Base-by-base conservation (phyloP, 1,140 invertebrate genomes). In the Aethina tumida region DNA sequence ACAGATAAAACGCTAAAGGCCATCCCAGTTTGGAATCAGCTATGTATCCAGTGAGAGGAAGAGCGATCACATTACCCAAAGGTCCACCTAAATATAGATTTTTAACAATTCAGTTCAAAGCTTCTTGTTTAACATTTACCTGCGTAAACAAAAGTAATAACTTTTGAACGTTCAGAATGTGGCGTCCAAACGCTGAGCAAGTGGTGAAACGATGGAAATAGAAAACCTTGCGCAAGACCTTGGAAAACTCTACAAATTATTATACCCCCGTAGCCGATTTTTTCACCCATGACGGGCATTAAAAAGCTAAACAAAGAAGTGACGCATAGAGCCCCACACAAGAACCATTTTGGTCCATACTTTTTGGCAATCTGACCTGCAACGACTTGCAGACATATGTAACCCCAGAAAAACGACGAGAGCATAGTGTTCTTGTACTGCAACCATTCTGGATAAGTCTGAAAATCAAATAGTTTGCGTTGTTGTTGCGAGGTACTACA, bases 131-230 rank as follows among this genome's bases (percentile, higher is more conserved):
- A n/a, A n/a, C n/a, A 34, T 15, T 35, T 26, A 45, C 43, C 43
- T 17, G 39, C 39, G 25, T 45, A 45, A 1, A 45, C 38, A 28
- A 40, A 45, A 13, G 38, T 36, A 8, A 32, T 35, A 12, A 45
- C 21, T 27, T 35, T 35, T 6, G 37, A 33, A 16, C 43, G 29
- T 24, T 31, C 37, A 12, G 21, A 33, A 3, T 24, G 7, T 0
- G 76, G 75, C 13, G 50, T 71, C 89, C 90, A 94, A 52, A 80
- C 79, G 0, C 84, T 78, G 42, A 91, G 60, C 2, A 91, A 63
- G 0, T 78, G 77, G 48, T 92, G 85, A 4, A 85, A 69, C 28
- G 74, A 72, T 0, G 89, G 88, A 50, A 83, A 81, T 3, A 84
- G 67, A 1, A 85, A 72, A 6, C 87, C 88, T 64, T 91, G 77